Evolutionary conservation across 2,888 invertebrate genomes (phyloP).

Genomic region (Dolomedes plantarius): DNA sequence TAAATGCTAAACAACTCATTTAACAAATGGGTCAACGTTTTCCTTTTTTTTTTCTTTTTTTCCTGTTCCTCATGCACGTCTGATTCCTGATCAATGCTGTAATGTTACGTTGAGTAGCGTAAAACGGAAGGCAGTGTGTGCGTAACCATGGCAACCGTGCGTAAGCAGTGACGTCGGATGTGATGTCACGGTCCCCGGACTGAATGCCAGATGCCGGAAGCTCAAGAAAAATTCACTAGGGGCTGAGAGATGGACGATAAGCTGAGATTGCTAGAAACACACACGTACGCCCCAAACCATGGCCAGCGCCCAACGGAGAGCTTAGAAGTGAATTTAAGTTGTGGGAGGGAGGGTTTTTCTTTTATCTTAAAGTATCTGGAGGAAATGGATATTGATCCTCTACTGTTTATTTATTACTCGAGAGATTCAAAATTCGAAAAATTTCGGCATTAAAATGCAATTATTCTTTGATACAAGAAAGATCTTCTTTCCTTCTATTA

Average conservation of each 20-base stretch:
- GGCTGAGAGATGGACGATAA: not conserved
- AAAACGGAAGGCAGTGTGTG: not conserved
- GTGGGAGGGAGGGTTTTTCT: too few species aligned
- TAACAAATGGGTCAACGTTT: not conserved
- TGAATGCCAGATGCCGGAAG: conserved; percentile 16
- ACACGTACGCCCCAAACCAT: not conserved
- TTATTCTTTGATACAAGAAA: too few species aligned
- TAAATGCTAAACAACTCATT: not conserved
- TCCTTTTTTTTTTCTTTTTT: not conserved
- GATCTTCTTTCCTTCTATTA: too few species aligned
- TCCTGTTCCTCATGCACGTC: not conserved
- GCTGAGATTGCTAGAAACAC: not conserved
- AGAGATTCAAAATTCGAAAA: too few species aligned
- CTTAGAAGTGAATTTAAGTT: too few species aligned
- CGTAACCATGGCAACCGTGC: conserved; percentile 7
- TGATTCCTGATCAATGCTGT: conserved; percentile 2
- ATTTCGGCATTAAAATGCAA: too few species aligned
- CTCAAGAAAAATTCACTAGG: not conserved
- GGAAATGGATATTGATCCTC: too few species aligned
- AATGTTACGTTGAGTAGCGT: not conserved
- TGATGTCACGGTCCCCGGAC: conserved; percentile 3
- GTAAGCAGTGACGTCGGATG: not conserved
- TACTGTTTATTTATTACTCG: too few species aligned
- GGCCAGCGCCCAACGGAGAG: too few species aligned
- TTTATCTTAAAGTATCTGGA: too few species aligned